Base-by-base conservation (phyloP, 2,888 invertebrate genomes). In the Drosophila colorata region DNA sequence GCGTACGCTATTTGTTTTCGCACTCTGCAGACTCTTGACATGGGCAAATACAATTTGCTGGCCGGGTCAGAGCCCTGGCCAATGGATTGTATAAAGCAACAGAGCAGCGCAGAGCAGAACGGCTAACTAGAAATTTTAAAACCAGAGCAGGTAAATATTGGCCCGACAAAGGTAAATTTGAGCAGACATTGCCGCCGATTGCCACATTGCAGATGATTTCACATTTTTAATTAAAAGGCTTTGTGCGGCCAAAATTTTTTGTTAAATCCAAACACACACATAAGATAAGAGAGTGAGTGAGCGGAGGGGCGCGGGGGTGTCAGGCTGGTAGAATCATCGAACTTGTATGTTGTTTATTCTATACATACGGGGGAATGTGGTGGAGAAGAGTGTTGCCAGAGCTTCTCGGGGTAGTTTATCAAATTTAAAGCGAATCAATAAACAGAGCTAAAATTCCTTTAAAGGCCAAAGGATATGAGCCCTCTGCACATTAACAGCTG, bases 71-170 rank as follows among this genome's bases (percentile, higher is more conserved):
- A 33, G 48, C 48, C 13, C 18, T 40, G 38, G 25, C 28, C 51
- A 66, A 37, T 47, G 38, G 35, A 48, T 44, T 55, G 14, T 35
- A 53, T 40, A 16, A n/a, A 13, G 18, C 38, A 35, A 16, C 33
- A 28, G 28, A 55, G 51, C 31, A 20, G 31, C 7, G n/a, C 18
- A 11, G 48, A 35, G 31, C 3, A 14, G 5, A 25, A 5, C 25
- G 31, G 11, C 20, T 47, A 71, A 77, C 74, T 72, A 82, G 66
- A 83, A 81, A 78, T 69, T 83, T 74, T 73, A 78, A 86, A 83
- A 86, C 83, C 83, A 83, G 78, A 74, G 60, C 83, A 80, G 83
- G 71, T 48, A 80, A 86, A 83, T 86, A 83, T 83, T 86, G 71
- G 53, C 68, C 59, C 23, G 38, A 48, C 49, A 63, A 67, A 73